Conservation (phyloP, 1,140 invertebrate genomes). For the Zelostemma sp. region DNA sequence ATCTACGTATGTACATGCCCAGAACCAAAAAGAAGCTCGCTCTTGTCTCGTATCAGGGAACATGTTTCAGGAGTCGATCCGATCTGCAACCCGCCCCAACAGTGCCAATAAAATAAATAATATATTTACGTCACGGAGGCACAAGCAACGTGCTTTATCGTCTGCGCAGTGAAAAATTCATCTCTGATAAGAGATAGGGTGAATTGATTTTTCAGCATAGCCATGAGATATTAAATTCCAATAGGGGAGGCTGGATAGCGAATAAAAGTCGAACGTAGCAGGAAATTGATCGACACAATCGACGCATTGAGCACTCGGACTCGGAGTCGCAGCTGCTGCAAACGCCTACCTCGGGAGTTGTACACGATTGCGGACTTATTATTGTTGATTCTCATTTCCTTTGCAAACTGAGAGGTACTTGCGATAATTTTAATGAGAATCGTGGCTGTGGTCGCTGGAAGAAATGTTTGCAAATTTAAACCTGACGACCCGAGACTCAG, state of each 20-base stretch:
- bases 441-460: background rate
- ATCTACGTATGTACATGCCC: slow-evolving; percentile 9
- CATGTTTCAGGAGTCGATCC: slow-evolving; percentile 25
- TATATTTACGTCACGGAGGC: too few species aligned
- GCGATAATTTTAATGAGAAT: background rate
- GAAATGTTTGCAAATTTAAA: too few species aligned
- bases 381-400: background rate
- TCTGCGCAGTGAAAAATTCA: too few species aligned
- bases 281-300: background rate
- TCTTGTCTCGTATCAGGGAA: slow-evolving; percentile 39
- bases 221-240: too few species aligned
- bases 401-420: background rate
- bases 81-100: slow-evolving; percentile 7
- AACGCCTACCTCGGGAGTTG: background rate
- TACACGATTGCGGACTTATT: background rate
- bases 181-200: too few species aligned
- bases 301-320: background rate
- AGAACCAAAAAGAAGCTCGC: slow-evolving; percentile 37
- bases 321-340: background rate
- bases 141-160: too few species aligned
- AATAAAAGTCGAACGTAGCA: too few species aligned
- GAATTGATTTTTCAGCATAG: too few species aligned
- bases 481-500: too few species aligned
- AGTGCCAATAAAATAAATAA: too few species aligned
- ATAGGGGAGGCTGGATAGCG: too few species aligned